phyloP scores from a whole-genome alignment of 2,113 vertebrate species.

The Tetrax tetrax region DNA sequence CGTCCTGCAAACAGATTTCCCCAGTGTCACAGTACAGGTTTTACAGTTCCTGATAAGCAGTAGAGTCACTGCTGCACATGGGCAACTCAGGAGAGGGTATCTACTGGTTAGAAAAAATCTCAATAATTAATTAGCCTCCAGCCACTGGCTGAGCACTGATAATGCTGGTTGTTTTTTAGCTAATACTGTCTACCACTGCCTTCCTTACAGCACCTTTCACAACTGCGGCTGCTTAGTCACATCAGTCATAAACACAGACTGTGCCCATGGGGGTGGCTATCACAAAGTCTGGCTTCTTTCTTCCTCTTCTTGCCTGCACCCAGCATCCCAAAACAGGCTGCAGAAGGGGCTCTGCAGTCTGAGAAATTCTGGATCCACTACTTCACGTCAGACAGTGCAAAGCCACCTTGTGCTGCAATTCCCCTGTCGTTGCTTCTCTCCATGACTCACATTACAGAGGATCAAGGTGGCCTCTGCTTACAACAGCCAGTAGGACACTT shows the following conservation, averaged over 20 bases:
- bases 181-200: neutral
- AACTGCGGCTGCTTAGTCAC: neutral
- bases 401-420: neutral
- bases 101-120: neutral
- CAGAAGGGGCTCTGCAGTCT: neutral
- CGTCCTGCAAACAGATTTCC: neutral
- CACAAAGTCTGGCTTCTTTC: neutral
- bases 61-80: neutral
- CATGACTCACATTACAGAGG: neutral
- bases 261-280: neutral
- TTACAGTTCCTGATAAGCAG: neutral
- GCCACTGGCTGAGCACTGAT: neutral
- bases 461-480: neutral
- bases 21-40: neutral
- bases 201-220: neutral
- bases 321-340: neutral
- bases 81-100: neutral
- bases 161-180: neutral
- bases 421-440: neutral
- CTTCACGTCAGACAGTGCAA: neutral
- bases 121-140: neutral
- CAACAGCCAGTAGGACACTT: neutral
- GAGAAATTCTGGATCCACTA: neutral
- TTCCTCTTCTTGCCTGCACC: neutral
- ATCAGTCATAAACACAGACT: neutral